Percentiles rank a stretch among this genome's conserved stretches.
phyloP scores from a whole-genome alignment of 2,113 vertebrate genomes.

The Morone saxatilis region DNA sequence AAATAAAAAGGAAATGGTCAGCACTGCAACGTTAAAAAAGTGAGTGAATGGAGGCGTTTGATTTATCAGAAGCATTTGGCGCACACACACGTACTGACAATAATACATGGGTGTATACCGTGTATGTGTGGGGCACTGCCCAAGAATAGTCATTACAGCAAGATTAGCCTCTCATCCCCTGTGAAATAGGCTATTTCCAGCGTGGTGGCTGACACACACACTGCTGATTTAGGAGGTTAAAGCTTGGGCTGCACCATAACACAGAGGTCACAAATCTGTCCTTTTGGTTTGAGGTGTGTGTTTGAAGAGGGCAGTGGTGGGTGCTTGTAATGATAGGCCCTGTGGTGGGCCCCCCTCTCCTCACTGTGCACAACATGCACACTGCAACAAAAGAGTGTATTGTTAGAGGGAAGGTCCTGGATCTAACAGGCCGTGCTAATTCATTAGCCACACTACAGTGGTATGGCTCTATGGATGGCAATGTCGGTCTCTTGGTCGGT shows the following conservation, averaged over 20 bases:
- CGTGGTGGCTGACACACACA: slow-evolving; percentile 36
- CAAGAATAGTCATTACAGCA: slow-evolving; percentile 58
- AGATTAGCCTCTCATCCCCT: slow-evolving; percentile 70
- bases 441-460: neutral
- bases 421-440: neutral
- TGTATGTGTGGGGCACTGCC: slow-evolving; percentile 29
- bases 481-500: neutral
- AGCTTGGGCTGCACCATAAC: slow-evolving; percentile 13
- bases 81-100: slow-evolving; percentile 18
- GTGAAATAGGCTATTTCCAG: slow-evolving; percentile 76
- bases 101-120: neutral
- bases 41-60: slow-evolving; percentile 3
- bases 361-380: neutral
- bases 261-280: slow-evolving; percentile 49
- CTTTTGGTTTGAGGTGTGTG: slow-evolving; percentile 32
- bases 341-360: neutral
- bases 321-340: neutral
- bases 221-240: slow-evolving; percentile 56
- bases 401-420: neutral
- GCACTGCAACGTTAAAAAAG: neutral
- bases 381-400: neutral
- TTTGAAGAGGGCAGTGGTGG: neutral
- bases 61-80: slow-evolving; percentile 33
- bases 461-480: neutral
- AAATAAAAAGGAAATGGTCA: slow-evolving; percentile 41